These are phyloP conservation scores for Julus scanicus DNA, from an alignment of 2,888 invertebrate species.

Conservation along the genomic window DNA sequence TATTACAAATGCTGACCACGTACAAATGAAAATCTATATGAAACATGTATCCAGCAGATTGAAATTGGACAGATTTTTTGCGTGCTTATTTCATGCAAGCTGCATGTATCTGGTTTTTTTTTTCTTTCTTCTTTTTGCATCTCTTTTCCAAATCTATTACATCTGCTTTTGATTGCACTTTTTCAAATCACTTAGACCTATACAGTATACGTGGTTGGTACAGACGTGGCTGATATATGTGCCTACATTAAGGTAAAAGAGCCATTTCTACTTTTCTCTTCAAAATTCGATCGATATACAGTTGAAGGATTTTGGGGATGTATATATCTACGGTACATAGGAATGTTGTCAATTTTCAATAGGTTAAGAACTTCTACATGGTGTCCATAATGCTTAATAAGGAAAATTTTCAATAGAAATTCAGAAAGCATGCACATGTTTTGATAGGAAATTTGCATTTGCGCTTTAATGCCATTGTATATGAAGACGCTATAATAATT, in stretches of 20 bases:
- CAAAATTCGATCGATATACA: conserved; percentile 36
- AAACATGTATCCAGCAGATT: conserved; percentile 45
- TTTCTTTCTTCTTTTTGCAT: conserved; percentile 10
- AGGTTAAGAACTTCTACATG: neutral
- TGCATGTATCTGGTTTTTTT: conserved; percentile 3
- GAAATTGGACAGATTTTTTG: conserved; percentile 46
- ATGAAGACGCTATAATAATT: too few relatives aligned
- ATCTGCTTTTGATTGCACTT: conserved; percentile 45
- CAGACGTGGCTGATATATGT: conserved; percentile 40
- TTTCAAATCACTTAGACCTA: conserved; percentile 44
- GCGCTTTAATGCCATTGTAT: too few relatives aligned
- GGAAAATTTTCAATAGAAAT: neutral
- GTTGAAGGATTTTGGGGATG: conserved; percentile 38
- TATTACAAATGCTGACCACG: conserved; percentile 47
- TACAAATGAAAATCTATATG: conserved; percentile 47
- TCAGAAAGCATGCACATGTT: neutral
- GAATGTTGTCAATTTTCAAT: conserved; percentile 18
- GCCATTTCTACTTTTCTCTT: conserved; percentile 28
- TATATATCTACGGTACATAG: neutral
- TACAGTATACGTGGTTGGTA: conserved; percentile 17
- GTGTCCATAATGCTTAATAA: neutral
- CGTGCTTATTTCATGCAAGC: conserved; percentile 40
- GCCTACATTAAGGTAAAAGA: conserved; percentile 47
- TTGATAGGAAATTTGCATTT: neutral
- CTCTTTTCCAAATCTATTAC: conserved; percentile 45